Base-by-base conservation (phyloP, 2,113 vertebrate genomes). In the Conger conger region DNA sequence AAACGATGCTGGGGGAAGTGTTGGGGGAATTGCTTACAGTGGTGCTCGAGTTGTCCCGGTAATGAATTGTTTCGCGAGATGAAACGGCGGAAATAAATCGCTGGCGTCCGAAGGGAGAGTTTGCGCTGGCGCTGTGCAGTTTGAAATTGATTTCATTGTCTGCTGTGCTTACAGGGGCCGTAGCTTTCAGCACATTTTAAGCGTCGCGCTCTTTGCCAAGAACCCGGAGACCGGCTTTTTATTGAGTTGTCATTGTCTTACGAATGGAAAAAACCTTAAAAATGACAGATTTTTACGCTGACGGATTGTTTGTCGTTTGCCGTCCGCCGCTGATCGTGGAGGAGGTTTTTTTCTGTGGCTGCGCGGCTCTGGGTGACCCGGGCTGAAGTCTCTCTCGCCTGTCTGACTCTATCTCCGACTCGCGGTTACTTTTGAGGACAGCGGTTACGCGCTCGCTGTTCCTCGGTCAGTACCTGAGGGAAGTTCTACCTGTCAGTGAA, bases 111-210 rank as follows among this genome's bases (percentile, higher is more conserved):
- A 73, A 33, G n/a, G 68, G 68, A 17, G 60, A 68, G n/a, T 68
- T 68, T 68, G 60, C 27, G 60, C 60, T n/a, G 27, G n/a, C n/a
- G 27, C 68, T 73, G n/a, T 33, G 68, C 68, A 33, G 9, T 73
- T 33, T 33, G n/a, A 73, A 73, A 73, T 73, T 73, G 68, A 73
- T 73, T 73, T 33, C 68, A 33, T 73, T 73, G 68, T 73, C 68
- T 73, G 68, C 68, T 7, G n/a, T 33, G n/a, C 68, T 73, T 73
- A 73, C 68, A 33, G 2, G n/a, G 27, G n/a, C 27, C 27, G n/a
- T 73, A 73, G n/a, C 27, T 73, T 73, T 73, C 68, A 11, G 68
- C 68, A 11, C n/a, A 33, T 11, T 73, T 33, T 33, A 11, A 73
- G 27, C 27, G 68, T 13, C 0, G 68, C 9, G n/a, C n/a, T 11